A percentile compares a stretch with the other conserved stretches of the same genome.
Evolutionary conservation across 2,797 vertebrate species (phyloP).

Genomic region (Sylvia borin): DNA sequence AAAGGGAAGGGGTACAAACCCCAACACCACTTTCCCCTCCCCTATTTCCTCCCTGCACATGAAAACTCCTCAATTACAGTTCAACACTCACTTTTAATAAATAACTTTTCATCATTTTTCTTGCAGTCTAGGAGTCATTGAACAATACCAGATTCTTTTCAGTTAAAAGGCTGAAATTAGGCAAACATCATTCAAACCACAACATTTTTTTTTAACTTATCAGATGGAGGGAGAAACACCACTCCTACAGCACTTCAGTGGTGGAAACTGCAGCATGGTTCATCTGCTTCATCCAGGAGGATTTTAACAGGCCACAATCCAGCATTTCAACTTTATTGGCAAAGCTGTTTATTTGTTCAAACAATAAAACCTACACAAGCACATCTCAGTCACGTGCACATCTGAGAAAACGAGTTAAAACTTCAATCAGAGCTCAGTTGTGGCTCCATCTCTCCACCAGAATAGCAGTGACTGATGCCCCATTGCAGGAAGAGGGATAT

Average conservation of each 20-base stretch:
- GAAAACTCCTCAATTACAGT: fast-evolving
- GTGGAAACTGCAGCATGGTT: background rate
- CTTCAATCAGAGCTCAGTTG: background rate
- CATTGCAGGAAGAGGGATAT: too few relatives aligned
- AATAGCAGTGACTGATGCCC: background rate
- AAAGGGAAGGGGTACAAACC: background rate
- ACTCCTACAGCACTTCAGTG: background rate
- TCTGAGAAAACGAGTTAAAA: background rate
- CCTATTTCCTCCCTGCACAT: background rate
- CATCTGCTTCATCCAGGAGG: background rate
- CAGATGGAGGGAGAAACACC: background rate
- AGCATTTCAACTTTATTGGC: background rate
- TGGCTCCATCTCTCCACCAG: background rate
- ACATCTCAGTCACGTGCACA: background rate
- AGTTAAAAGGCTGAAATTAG: background rate
- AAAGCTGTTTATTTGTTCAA: background rate
- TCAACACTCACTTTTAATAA: background rate
- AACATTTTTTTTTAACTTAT: background rate
- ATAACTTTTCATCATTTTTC: background rate
- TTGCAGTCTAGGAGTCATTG: background rate
- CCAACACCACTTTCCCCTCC: background rate
- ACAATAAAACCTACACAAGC: background rate
- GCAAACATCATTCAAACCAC: background rate
- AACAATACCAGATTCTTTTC: background rate
- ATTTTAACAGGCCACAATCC: background rate